phyloP scores from a whole-genome alignment of 2,797 vertebrate genomes.

The Cossypha caffra region DNA sequence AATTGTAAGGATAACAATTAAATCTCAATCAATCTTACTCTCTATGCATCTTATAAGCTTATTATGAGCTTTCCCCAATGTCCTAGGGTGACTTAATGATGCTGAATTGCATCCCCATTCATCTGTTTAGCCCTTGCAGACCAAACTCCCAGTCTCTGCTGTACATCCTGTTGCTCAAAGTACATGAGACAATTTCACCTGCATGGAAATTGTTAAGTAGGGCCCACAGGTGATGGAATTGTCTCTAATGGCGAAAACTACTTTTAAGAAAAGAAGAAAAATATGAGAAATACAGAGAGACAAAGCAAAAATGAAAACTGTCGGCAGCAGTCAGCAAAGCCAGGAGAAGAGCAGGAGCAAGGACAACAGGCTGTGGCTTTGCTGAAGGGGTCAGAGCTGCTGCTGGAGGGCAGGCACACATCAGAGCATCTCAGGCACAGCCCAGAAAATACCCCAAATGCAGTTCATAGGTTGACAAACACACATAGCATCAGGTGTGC shows the following conservation, averaged over 20 bases:
- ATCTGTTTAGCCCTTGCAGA: not conserved
- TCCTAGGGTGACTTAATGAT: not conserved
- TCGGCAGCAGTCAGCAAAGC: not conserved
- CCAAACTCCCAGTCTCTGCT: not conserved
- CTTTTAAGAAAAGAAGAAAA: not conserved
- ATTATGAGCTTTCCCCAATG: not conserved
- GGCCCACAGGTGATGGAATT: not conserved
- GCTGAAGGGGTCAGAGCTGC: not conserved
- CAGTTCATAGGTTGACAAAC: not conserved
- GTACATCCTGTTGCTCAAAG: not conserved
- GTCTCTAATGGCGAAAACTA: not conserved
- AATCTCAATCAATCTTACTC: not conserved
- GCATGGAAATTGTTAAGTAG: not conserved
- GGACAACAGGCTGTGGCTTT: not conserved
- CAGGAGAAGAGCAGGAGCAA: not conserved
- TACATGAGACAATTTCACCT: accelerated
- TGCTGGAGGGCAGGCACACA: not conserved
- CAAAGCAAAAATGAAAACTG: not conserved
- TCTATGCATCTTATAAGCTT: not conserved
- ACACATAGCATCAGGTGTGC: not conserved
- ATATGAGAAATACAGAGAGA: not conserved
- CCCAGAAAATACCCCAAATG: not conserved
- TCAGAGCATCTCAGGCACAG: not conserved
- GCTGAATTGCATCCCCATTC: not conserved
- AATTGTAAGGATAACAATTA: not conserved